Evolutionary conservation across 2,888 invertebrate genomes (phyloP).

Genomic region (Clostera curtula): DNA sequence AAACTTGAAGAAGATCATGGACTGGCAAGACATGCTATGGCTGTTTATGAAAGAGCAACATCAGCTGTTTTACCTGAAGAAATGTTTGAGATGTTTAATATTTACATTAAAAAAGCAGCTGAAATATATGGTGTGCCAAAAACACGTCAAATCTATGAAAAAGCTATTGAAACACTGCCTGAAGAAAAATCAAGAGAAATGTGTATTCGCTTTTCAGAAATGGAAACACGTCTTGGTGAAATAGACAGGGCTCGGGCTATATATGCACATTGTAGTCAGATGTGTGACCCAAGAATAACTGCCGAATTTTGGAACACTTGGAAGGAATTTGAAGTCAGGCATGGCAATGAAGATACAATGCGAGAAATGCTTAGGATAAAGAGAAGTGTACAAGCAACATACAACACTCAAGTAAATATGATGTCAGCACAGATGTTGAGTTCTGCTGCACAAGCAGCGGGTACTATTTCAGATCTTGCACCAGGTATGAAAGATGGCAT

Average conservation of each 20-base stretch:
- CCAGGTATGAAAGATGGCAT: slow-evolving; percentile 89
- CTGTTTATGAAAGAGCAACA: slow-evolving; percentile 98
- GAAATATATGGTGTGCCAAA: slow-evolving; percentile 98
- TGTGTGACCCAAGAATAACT: slow-evolving; percentile 98
- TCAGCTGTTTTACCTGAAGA: slow-evolving; percentile 93
- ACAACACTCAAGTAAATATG: slow-evolving; percentile 99
- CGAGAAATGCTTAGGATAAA: slow-evolving; percentile 98
- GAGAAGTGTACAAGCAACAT: slow-evolving; percentile 97
- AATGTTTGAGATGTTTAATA: slow-evolving; percentile 98
- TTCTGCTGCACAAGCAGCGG: slow-evolving; percentile 78
- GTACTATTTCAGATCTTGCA: slow-evolving; percentile 82
- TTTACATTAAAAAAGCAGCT: slow-evolving; percentile 98
- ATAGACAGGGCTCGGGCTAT: slow-evolving; percentile 97
- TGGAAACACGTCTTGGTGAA: slow-evolving; percentile 99
- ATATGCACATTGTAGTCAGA: slow-evolving; percentile 98
- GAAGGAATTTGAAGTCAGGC: slow-evolving; percentile 99
- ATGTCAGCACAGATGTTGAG: slow-evolving; percentile 98
- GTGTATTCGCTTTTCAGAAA: slow-evolving; percentile 96
- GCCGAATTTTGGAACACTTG: slow-evolving; percentile 98
- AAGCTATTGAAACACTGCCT: slow-evolving; percentile 94
- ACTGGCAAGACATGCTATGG: slow-evolving; percentile 97
- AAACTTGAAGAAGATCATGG: slow-evolving; percentile 99
- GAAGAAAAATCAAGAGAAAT: slow-evolving; percentile 95
- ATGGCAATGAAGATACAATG: slow-evolving; percentile 99
- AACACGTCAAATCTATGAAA: slow-evolving; percentile 97